phyloP scores from a whole-genome alignment of 2,888 invertebrate genomes.

The Oligia fasciuncula region DNA sequence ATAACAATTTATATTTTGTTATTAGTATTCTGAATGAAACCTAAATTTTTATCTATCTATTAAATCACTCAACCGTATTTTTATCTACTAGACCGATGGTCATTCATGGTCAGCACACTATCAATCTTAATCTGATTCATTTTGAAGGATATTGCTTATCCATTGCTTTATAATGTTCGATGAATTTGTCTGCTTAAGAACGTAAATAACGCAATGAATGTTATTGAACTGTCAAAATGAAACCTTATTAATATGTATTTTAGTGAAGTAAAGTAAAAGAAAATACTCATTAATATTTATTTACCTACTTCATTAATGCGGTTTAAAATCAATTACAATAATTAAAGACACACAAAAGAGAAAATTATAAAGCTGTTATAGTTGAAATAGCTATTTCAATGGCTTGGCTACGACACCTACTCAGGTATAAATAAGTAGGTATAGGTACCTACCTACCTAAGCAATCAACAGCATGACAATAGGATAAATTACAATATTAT shows the following conservation, averaged over 20 bases:
- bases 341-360: neutral
- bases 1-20: neutral
- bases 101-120: too few relatives aligned
- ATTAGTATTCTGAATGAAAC: neutral
- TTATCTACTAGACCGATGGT: neutral
- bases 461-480: neutral
- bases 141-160: too few relatives aligned
- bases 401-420: neutral
- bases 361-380: neutral
- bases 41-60: neutral
- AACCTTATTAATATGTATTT: too few relatives aligned
- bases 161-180: too few relatives aligned
- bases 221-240: too few relatives aligned
- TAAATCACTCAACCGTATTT: neutral
- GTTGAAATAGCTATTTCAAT: neutral
- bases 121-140: too few relatives aligned
- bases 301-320: neutral
- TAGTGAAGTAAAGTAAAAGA: neutral
- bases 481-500: slow-evolving; percentile 44
- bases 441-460: neutral
- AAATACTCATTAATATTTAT: neutral
- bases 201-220: too few relatives aligned
- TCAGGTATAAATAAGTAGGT: neutral
- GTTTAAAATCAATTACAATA: neutral
- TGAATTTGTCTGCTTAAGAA: too few relatives aligned